Conservation (phyloP, 30 jellyfish, hydroid and myxozoan species). For the Pelagia noctiluca region DNA sequence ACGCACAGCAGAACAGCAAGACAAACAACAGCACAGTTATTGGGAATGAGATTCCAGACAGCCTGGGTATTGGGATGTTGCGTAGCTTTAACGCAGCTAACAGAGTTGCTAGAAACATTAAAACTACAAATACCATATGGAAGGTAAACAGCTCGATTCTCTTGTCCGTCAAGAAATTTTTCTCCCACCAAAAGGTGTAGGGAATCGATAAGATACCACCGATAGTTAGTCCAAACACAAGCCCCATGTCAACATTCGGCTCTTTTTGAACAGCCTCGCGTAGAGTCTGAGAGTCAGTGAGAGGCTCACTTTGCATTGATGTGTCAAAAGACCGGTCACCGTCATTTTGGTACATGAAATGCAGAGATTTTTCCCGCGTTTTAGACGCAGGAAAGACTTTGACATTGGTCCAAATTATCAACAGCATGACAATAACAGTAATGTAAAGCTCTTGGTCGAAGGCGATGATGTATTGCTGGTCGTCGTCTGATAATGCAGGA, state of each 20-base stretch:
- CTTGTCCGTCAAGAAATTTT: slow-evolving; percentile 60
- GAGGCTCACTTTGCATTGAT: slow-evolving; percentile 38
- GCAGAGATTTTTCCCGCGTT: slow-evolving; percentile 44
- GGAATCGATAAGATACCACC: slow-evolving; percentile 75
- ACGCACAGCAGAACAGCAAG: slow-evolving; percentile 67
- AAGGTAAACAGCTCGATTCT: slow-evolving; percentile 56
- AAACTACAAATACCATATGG: slow-evolving; percentile 50
- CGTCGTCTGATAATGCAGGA: slow-evolving; percentile 47
- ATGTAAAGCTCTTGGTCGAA: slow-evolving; percentile 68
- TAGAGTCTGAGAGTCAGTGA: slow-evolving; percentile 14
- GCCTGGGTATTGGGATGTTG: slow-evolving; percentile 49
- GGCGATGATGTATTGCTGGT: slow-evolving; percentile 49
- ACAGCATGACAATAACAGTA: slow-evolving; percentile 48
- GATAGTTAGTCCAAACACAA: slow-evolving; percentile 61
- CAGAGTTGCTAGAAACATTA: slow-evolving; percentile 62
- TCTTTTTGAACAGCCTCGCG: slow-evolving; percentile 70
- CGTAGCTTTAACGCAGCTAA: slow-evolving; percentile 45
- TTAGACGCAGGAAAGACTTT: background rate
- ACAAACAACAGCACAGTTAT: slow-evolving; percentile 55
- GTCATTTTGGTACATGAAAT: slow-evolving; percentile 48
- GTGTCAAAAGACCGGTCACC: slow-evolving; percentile 39
- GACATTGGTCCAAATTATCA: slow-evolving; percentile 64
- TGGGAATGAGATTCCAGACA: slow-evolving; percentile 71
- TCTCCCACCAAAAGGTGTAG: slow-evolving; percentile 77
- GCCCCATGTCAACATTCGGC: slow-evolving; percentile 75